Evolutionary conservation across 2,113 vertebrate genomes (phyloP).

Genomic region (Toxostoma redivivum): DNA sequence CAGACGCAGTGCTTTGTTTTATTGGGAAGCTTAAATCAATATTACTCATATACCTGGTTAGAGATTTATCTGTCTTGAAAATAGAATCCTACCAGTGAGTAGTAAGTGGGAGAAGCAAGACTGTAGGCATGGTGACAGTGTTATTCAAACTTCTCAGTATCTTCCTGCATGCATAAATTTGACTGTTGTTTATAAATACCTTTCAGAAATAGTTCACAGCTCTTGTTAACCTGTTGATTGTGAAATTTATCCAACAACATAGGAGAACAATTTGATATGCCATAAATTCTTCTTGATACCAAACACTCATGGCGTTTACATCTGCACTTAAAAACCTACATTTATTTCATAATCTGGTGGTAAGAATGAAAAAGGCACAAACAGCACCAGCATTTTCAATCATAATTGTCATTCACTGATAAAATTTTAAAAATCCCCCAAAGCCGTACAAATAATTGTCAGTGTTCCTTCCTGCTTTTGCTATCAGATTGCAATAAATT

Average conservation of each 20-base stretch:
- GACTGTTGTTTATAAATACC: slow-evolving; percentile 67
- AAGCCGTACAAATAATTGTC: background rate
- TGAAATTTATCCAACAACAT: slow-evolving; percentile 63
- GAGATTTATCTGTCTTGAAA: slow-evolving; percentile 22
- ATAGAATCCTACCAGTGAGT: slow-evolving; percentile 8
- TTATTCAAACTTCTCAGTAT: slow-evolving; percentile 67
- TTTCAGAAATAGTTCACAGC: slow-evolving; percentile 62
- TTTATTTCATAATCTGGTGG: slow-evolving; percentile 21
- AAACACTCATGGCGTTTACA: slow-evolving; percentile 37
- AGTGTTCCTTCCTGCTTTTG: background rate
- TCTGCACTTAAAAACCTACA: slow-evolving; percentile 19
- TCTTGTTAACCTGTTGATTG: slow-evolving; percentile 61
- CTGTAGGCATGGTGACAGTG: slow-evolving; percentile 16
- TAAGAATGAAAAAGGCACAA: slow-evolving; percentile 26
- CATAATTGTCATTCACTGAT: background rate
- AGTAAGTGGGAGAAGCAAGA: slow-evolving; percentile 35
- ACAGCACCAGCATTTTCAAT: background rate
- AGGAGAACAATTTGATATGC: slow-evolving; percentile 37
- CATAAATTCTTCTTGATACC: slow-evolving; percentile 51
- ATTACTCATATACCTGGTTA: slow-evolving; percentile 22
- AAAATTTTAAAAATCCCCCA: background rate
- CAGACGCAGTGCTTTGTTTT: slow-evolving; percentile 32
- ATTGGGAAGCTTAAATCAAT: slow-evolving; percentile 60
- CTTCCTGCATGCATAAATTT: slow-evolving; percentile 48
- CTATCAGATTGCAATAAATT: background rate